phyloP scores from a whole-genome alignment of 2,113 vertebrate genomes.

The Malaclemys terrapin region DNA sequence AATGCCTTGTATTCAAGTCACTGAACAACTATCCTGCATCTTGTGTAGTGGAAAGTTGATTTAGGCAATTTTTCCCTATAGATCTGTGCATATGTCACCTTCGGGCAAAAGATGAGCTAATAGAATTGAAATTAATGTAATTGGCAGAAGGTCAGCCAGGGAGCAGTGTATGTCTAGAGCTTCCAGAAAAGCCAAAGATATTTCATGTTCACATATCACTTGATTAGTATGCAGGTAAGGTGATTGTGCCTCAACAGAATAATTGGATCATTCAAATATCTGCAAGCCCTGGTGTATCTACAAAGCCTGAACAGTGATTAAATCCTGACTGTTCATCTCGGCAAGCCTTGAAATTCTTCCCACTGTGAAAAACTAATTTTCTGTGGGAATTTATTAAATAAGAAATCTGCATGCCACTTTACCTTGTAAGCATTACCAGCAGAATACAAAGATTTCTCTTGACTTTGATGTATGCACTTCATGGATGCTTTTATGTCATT shows the following conservation, averaged over 20 bases:
- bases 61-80: constrained; percentile 63
- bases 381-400: constrained; percentile 90
- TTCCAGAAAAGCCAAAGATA: constrained; percentile 75
- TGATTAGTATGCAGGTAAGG: constrained; percentile 87
- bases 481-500: constrained; percentile 66
- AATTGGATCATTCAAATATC: constrained; percentile 88
- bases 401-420: constrained; percentile 88
- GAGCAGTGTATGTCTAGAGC: constrained; percentile 68
- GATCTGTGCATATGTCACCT: constrained; percentile 79
- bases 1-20: background rate
- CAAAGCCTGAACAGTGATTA: constrained; percentile 87
- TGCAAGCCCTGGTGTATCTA: constrained; percentile 85
- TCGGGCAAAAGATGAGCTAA: constrained; percentile 83
- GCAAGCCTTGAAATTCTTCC: constrained; percentile 88
- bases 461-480: constrained; percentile 80
- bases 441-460: constrained; percentile 81
- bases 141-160: constrained; percentile 81
- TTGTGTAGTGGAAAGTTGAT: constrained; percentile 36
- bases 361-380: constrained; percentile 91
- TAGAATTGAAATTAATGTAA: constrained; percentile 84
- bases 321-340: constrained; percentile 84
- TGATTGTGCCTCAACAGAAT: constrained; percentile 81
- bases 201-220: constrained; percentile 69
- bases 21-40: background rate
- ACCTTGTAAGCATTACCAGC: constrained; percentile 78